phyloP scores from a whole-genome alignment of 2,113 vertebrate genomes.

The Gopherus flavomarginatus region DNA sequence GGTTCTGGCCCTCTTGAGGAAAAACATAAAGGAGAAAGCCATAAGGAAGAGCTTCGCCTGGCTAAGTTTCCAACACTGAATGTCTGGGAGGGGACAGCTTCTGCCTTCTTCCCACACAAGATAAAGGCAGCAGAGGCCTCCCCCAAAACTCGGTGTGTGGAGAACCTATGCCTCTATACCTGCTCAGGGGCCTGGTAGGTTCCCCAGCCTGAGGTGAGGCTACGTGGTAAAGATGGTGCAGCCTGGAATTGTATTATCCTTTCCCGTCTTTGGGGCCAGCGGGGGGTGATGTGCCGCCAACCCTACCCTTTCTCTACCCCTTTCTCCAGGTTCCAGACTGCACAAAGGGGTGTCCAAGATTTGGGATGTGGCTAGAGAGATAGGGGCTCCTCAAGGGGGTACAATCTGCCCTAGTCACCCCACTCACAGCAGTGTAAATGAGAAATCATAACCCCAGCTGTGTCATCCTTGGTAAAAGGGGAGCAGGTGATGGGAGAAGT shows the following conservation, averaged over 20 bases:
- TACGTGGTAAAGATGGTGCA: neutral
- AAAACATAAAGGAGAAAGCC: neutral
- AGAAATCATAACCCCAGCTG: neutral
- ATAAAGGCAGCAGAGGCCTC: neutral
- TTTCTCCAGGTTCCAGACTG: neutral
- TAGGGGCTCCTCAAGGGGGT: neutral
- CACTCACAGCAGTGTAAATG: neutral
- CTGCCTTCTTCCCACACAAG: neutral
- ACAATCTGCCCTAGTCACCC: neutral
- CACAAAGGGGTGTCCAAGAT: neutral
- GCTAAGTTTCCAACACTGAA: neutral
- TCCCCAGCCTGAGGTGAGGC: neutral
- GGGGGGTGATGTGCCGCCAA: neutral
- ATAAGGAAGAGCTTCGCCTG: neutral
- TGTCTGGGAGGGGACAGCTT: neutral
- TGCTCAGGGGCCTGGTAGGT: neutral
- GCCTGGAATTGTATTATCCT: neutral
- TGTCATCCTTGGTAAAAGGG: accelerated
- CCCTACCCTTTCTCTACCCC: too few relatives aligned
- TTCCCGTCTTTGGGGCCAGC: neutral
- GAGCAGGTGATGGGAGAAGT: accelerated
- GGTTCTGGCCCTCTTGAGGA: neutral
- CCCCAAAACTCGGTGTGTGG: neutral
- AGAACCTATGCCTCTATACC: neutral
- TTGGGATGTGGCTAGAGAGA: neutral